phyloP scores from a whole-genome alignment of 2,797 vertebrate species.

The Onychomys arenicola region DNA sequence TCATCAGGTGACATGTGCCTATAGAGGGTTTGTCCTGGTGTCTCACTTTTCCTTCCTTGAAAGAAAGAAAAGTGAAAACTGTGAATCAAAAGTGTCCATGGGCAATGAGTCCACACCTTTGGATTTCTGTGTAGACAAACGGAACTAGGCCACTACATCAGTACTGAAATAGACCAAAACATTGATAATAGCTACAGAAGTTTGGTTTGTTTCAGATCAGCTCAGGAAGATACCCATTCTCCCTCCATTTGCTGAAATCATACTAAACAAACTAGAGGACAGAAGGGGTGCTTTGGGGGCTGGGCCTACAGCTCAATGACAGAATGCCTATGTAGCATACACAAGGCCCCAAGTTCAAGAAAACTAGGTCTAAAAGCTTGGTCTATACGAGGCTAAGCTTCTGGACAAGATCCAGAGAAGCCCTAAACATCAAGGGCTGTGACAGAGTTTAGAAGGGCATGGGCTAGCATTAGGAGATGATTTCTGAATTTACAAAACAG shows the following conservation, averaged over 20 bases:
- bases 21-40: not conserved
- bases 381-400: not conserved
- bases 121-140: not conserved
- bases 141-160: not conserved
- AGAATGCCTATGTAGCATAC: not conserved
- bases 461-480: not conserved
- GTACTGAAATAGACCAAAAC: not conserved
- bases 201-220: not conserved
- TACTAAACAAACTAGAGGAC: conserved; percentile 40
- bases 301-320: not conserved
- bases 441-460: not conserved
- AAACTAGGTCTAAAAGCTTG: not conserved
- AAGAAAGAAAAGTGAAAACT: conserved; percentile 9
- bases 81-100: not conserved
- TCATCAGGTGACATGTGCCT: not conserved
- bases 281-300: not conserved
- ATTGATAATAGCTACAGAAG: not conserved
- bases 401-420: conserved; percentile 50
- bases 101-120: not conserved
- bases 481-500: not conserved
- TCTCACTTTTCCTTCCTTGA: conserved; percentile 21
- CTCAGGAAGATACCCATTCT: conserved; percentile 13
- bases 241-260: conserved; percentile 18
- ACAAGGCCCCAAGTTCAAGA: not conserved
- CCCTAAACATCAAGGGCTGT: not conserved